Conservation (phyloP, 1,140 invertebrate genomes). For the Drosophila subobscura region DNA sequence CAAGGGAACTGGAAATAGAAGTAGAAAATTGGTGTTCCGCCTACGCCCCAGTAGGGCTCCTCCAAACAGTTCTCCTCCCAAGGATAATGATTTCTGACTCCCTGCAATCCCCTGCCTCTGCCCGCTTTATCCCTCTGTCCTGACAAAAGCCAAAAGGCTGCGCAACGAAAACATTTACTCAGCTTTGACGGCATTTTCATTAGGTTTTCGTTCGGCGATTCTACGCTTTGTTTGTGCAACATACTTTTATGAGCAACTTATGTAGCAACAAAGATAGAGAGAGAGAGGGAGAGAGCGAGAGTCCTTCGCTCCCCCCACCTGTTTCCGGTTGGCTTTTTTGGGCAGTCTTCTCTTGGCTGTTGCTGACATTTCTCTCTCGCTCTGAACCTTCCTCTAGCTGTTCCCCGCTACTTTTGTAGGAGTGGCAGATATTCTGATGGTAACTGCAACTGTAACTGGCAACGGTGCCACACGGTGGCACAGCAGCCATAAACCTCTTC, state of each 20-base stretch:
- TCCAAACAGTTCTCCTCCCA: too few species aligned
- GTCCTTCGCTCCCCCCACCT: too few species aligned
- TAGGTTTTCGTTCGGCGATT: conserved; percentile 5
- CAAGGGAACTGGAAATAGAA: too few species aligned
- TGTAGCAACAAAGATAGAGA: background rate
- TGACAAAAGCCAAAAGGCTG: too few species aligned
- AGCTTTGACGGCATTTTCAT: conserved; percentile 36
- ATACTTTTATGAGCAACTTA: conserved; percentile 34
- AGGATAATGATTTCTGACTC: too few species aligned
- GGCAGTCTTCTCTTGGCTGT: conserved; percentile 22
- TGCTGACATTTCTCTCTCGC: conserved; percentile 34
- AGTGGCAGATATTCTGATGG: conserved; percentile 16
- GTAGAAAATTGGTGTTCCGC: too few species aligned
- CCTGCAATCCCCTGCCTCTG: too few species aligned
- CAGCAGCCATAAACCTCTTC: conserved; percentile 45
- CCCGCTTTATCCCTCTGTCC: too few species aligned
- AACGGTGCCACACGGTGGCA: conserved; percentile 3
- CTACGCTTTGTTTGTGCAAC: conserved; percentile 8
- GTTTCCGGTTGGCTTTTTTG: conserved; percentile 17
- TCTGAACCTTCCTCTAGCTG: background rate
- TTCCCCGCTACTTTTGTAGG: background rate
- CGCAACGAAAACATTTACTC: background rate
- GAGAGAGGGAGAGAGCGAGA: too few species aligned
- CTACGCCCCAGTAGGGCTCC: too few species aligned
- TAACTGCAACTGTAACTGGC: conserved; percentile 35